Percentiles rank a stretch among this genome's conserved stretches.
Evolutionary conservation across 2,888 invertebrate species (phyloP).

Genomic region (Eupithecia insigniata): DNA sequence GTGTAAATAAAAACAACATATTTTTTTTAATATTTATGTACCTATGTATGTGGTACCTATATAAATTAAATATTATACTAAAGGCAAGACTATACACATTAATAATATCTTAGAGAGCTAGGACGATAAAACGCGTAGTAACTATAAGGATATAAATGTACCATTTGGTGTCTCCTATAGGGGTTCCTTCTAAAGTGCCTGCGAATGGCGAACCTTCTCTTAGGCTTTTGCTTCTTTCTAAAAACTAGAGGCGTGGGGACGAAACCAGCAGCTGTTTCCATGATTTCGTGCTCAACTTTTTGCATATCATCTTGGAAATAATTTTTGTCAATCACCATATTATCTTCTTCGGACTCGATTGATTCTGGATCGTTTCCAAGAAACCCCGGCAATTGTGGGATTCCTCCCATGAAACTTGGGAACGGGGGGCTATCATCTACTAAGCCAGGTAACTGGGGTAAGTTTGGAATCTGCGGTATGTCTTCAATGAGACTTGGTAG

Average conservation of each 20-base stretch:
- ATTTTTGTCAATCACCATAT: slow-evolving; percentile 44
- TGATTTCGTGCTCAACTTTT: slow-evolving; percentile 67
- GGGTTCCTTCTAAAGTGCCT: slow-evolving; percentile 64
- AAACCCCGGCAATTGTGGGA: slow-evolving; percentile 17
- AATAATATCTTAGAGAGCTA: slow-evolving; percentile 75
- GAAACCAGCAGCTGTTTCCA: slow-evolving; percentile 75
- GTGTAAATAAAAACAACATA: slow-evolving; percentile 48
- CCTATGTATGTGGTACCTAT: slow-evolving; percentile 23
- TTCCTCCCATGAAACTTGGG: slow-evolving; percentile 15
- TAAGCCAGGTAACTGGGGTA: slow-evolving; percentile 9
- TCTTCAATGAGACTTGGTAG: slow-evolving; percentile 8
- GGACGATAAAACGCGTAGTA: slow-evolving; percentile 65
- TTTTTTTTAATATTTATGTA: slow-evolving; percentile 38
- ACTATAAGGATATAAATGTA: slow-evolving; percentile 60
- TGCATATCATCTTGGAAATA: slow-evolving; percentile 54
- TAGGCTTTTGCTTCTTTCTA: slow-evolving; percentile 52
- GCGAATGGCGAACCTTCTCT: slow-evolving; percentile 60
- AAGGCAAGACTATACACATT: slow-evolving; percentile 46
- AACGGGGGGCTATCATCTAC: slow-evolving; percentile 11
- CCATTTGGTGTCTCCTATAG: slow-evolving; percentile 57
- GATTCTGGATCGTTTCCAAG: slow-evolving; percentile 8
- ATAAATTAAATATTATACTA: slow-evolving; percentile 36
- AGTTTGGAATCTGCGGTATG: slow-evolving; percentile 2
- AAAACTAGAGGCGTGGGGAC: slow-evolving; percentile 64
- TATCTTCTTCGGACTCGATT: slow-evolving; percentile 35